Conservation (phyloP, 2,113 vertebrate species). For the Chelonoidis abingdonii region DNA sequence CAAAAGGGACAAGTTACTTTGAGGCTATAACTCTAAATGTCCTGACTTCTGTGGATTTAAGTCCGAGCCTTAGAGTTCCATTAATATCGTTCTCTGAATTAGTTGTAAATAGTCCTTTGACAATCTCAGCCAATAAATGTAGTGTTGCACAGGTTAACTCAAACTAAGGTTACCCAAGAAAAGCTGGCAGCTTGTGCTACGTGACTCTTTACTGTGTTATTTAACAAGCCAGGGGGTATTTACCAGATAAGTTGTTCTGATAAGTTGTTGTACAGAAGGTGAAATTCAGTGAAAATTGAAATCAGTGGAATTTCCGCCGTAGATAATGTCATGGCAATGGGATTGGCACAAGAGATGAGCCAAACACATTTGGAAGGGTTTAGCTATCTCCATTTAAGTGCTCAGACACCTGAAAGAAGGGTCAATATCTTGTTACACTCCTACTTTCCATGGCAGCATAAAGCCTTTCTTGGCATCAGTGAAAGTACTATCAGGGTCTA, state of each 20-base stretch:
- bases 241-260: background rate
- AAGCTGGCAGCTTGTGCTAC: background rate
- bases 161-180: background rate
- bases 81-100: conserved; percentile 1
- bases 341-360: background rate
- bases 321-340: background rate
- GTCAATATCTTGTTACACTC: background rate
- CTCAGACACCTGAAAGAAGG: background rate
- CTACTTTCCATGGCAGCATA: background rate
- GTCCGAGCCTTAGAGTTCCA: background rate
- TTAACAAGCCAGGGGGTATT: background rate
- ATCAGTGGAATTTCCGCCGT: background rate
- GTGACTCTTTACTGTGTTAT: background rate
- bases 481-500: background rate
- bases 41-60: conserved; percentile 4
- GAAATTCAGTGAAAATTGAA: background rate
- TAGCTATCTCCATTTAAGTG: background rate
- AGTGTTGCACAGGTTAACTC: background rate
- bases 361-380: background rate
- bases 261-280: background rate
- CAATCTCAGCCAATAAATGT: background rate
- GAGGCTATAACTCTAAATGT: background rate
- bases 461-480: background rate
- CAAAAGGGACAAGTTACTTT: conserved; percentile 35
- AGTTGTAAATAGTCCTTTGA: conserved; percentile 3